Conservation (phyloP, 2,113 vertebrate genomes). For the Uria lomvia region DNA sequence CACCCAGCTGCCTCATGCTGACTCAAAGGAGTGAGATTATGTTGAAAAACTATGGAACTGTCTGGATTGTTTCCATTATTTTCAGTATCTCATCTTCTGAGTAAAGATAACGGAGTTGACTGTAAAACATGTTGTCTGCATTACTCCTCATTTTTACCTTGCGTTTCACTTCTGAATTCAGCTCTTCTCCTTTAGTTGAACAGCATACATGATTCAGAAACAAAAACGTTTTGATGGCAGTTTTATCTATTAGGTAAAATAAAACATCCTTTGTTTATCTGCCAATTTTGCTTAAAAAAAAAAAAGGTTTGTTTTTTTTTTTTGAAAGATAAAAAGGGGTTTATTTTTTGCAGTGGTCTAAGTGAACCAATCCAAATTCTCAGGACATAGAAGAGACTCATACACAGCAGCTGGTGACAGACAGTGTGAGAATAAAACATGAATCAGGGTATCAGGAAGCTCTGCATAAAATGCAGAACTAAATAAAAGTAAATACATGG, state of each 20-base stretch:
- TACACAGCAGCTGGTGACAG: not conserved
- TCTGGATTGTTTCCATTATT: not conserved
- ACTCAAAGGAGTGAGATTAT: not conserved
- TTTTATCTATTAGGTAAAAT: not conserved
- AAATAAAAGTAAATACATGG: not conserved
- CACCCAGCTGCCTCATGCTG: not conserved
- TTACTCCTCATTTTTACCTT: not conserved
- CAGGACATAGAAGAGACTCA: not conserved
- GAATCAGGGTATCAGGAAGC: not conserved
- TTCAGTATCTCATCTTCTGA: not conserved
- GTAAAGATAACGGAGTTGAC: not conserved
- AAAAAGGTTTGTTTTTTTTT: too few relatives aligned
- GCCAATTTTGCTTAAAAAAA: not conserved
- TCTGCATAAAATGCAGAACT: not conserved
- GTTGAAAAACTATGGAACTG: not conserved
- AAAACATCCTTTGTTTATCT: not conserved
- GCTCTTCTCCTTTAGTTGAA: fast-evolving
- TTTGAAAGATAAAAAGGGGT: not conserved
- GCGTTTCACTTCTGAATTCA: not conserved
- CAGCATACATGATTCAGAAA: not conserved
- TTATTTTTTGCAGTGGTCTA: not conserved
- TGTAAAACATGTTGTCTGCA: not conserved
- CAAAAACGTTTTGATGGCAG: not conserved
- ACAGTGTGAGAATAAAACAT: not conserved
- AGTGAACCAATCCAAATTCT: not conserved